Conservation (phyloP, 2,888 invertebrate genomes). For the Rhagonycha lutea region DNA sequence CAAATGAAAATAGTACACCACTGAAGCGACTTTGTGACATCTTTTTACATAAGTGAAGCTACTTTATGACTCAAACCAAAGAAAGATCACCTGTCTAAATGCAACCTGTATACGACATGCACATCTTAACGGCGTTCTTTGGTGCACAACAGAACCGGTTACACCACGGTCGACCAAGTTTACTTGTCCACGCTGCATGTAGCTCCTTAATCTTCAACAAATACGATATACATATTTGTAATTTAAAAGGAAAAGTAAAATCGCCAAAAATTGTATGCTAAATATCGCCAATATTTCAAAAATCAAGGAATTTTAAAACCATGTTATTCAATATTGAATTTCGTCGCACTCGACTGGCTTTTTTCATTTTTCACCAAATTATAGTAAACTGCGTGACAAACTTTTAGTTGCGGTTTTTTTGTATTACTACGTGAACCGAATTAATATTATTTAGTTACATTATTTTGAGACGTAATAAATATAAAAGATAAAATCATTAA, state of each 20-base stretch:
- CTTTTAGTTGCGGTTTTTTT: conserved; percentile 6
- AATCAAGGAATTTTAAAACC: neutral
- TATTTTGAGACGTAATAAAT: conserved; percentile 20
- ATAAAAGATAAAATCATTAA: conserved; percentile 20
- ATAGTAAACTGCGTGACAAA: conserved; percentile 4
- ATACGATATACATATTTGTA: conserved; percentile 14
- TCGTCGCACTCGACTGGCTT: neutral
- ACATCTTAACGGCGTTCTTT: conserved; percentile 25
- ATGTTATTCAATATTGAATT: neutral
- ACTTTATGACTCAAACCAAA: conserved; percentile 23
- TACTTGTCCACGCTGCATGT: conserved; percentile 28
- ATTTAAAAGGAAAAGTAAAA: neutral
- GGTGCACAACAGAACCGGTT: conserved; percentile 24
- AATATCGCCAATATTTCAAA: neutral
- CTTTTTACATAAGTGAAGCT: conserved; percentile 20
- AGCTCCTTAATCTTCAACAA: conserved; percentile 31
- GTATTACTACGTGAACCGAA: conserved; percentile 17
- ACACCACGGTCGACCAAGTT: conserved; percentile 27
- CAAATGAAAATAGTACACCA: neutral
- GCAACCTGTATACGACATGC: conserved; percentile 23
- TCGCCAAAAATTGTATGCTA: neutral
- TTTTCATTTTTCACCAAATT: conserved; percentile 7
- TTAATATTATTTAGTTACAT: conserved; percentile 6
- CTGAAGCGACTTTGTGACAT: conserved; percentile 21
- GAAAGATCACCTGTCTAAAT: conserved; percentile 24